These are phyloP conservation scores for Mimas tiliae DNA, from an alignment of 2,888 invertebrate species.

Conservation along the genomic window DNA sequence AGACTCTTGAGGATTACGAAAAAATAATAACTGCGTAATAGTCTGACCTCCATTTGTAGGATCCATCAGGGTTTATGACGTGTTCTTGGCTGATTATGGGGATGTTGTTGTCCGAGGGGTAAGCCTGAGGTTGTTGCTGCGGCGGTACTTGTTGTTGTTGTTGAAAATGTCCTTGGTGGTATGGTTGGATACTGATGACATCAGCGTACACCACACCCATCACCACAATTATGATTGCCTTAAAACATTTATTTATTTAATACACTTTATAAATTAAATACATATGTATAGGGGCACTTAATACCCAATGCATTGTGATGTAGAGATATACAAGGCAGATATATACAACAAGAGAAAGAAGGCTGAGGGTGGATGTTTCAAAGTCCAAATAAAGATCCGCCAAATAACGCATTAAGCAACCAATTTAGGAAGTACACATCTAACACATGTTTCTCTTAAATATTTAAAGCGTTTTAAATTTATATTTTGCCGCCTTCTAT, in stretches of 20 bases:
- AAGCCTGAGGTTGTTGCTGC: constrained; percentile 57
- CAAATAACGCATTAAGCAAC: no score
- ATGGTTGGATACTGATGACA: constrained; percentile 63
- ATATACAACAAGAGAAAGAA: no score
- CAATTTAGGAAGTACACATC: no score
- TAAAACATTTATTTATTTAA: not conserved
- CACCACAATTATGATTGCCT: constrained; percentile 1
- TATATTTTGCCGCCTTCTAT: no score
- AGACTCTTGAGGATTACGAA: constrained; percentile 1
- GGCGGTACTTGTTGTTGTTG: constrained; percentile 38
- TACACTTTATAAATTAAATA: not conserved
- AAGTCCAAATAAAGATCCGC: no score
- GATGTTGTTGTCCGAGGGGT: constrained; percentile 86
- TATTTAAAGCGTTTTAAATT: no score
- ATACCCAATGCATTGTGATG: no score
- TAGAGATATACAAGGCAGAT: no score
- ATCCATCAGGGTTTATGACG: constrained; percentile 88
- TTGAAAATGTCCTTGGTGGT: constrained; percentile 52
- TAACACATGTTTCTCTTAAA: no score
- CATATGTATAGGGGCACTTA: no score
- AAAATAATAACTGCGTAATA: constrained; percentile 19
- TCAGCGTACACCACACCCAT: constrained; percentile 54
- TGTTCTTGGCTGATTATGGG: constrained; percentile 88
- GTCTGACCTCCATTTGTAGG: constrained; percentile 82
- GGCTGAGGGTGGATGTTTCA: no score